A percentile compares a stretch with the other conserved stretches of the same genome.
phyloP scores from a whole-genome alignment of 2,797 vertebrate genomes.

The Neoniphon sammara region DNA sequence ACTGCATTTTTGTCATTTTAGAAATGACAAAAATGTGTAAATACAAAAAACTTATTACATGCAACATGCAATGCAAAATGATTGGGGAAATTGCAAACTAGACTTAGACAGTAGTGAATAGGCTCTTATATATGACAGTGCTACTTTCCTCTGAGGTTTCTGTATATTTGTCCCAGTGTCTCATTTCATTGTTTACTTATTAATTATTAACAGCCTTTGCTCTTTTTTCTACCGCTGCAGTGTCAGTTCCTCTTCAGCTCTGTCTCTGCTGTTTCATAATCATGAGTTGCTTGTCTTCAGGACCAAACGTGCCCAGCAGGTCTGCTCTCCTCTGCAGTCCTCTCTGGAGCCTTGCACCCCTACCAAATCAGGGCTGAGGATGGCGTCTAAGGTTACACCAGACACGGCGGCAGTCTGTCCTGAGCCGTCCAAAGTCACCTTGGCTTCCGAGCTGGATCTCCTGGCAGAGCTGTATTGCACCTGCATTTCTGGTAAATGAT shows the following conservation, averaged over 20 bases:
- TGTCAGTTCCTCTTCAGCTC: background rate
- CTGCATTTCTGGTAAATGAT: slow-evolving; percentile 90
- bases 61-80: background rate
- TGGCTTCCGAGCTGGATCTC: slow-evolving; percentile 85
- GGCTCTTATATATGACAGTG: background rate
- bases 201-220: background rate
- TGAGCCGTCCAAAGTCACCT: slow-evolving; percentile 88
- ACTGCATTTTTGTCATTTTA: no score
- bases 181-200: background rate
- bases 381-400: slow-evolving; percentile 79
- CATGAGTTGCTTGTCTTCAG: slow-evolving; percentile 69
- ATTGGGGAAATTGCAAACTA: background rate
- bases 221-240: background rate
- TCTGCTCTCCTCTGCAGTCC: slow-evolving; percentile 70
- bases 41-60: no score
- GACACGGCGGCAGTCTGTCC: slow-evolving; percentile 84
- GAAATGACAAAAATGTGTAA: no score
- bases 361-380: slow-evolving; percentile 77
- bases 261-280: background rate
- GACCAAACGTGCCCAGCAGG: slow-evolving; percentile 89
- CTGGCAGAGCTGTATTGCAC: slow-evolving; percentile 91
- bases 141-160: background rate
- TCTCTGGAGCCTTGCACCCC: slow-evolving; percentile 83
- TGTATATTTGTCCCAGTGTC: background rate
- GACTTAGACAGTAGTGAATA: background rate